Base-by-base conservation (phyloP, 2,113 vertebrate genomes). In the Australoheros scitulus region DNA sequence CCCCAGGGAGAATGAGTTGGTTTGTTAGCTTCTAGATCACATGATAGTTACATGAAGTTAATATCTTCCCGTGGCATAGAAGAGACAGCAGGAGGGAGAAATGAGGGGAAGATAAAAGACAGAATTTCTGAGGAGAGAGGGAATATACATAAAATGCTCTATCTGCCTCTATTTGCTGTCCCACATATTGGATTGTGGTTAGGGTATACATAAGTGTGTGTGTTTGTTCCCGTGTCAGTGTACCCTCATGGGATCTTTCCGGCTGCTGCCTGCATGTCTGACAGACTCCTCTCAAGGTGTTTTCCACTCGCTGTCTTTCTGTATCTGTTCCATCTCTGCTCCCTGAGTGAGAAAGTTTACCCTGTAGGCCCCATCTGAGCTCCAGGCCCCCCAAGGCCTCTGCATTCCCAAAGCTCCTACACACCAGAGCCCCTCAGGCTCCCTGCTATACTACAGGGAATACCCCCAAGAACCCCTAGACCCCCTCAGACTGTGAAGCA, bases 361-460 rank as follows among this genome's bases (percentile, higher is more conserved):
- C 92, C 90, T 90, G 89, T 55, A 92, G 93, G 91, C 92, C 89
- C 94, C 94, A 95, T 95, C 94, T 95, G 95, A 95, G 93, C 93
- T 94, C 89, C 89, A 93, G 87, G 92, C 88, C 94, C 93, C 94
- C 92, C 90, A 91, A 94, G 93, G 93, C 90, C 84, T 88, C 78
- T 79, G 74, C 92, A 91, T 89, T 95, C 94, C 93, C 94, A 91
- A 29, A 91, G 93, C 92, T 93, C 94, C 92, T 32, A 58, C 80
- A 91, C 90, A 89, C 89, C 64, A 89, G 81, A 90, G 92, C 89
- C 94, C 95, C 93, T 91, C 87, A 87, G 94, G 94, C 92, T 90
- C 86, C 90, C 86, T 88, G 76, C 29, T 76, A 59, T 81, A 93
- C 95, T 91, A 92, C 84, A 89, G 93, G 95, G 95, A 94, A 95